Evolutionary conservation across 1,140 invertebrate species (phyloP), one percentile per base, ranked within the genome.

Genomic region (Yoshiicerus persimilis): DNA sequence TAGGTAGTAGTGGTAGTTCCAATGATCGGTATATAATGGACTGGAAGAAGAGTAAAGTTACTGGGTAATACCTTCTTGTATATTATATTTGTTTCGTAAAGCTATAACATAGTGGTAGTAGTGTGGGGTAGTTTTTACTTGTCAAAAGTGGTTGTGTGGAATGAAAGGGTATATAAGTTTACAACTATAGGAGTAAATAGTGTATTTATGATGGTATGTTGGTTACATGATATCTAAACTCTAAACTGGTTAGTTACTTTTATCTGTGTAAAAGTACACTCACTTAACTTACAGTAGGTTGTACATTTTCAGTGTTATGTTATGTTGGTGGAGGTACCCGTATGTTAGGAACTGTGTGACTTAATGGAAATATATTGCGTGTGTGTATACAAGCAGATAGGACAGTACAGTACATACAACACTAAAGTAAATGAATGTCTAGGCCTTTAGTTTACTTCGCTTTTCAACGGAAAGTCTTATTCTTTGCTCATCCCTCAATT

Each of bases 391-490:
- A 64, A 64, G 13, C 56, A 30, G 23, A n/a, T n/a, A n/a, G n/a
- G n/a, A n/a, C n/a, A n/a, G n/a, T n/a, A n/a, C n/a, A n/a, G n/a
- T n/a, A n/a, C 23, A 16, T n/a, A 56, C 16, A n/a, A 56, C 47
- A 56, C 47, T 56, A 56, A 56, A 56, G 47, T 56, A 56, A 56
- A 56, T 56, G 47, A 56, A 56, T 56, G 47, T 56, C 16, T n/a
- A 16, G 13, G 6, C 47, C 16, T 36, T 9, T 23, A 25, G 10
- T 30, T 70, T 13, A 23, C 34, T 36, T 80, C 16, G 32, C 75
- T 36, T 80, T 80, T 34, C 75, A 80, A 80, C 75, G 75, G 75
- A 80, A 80, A 80, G 70, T 80, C 75, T 80, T 80, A 23, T 66
- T 80, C 32, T 20, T 13, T 20, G 1, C 70, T 36, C 34, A 80